phyloP scores from a whole-genome alignment of 2,797 vertebrate genomes.

The Melanotaenia maccullochi region DNA sequence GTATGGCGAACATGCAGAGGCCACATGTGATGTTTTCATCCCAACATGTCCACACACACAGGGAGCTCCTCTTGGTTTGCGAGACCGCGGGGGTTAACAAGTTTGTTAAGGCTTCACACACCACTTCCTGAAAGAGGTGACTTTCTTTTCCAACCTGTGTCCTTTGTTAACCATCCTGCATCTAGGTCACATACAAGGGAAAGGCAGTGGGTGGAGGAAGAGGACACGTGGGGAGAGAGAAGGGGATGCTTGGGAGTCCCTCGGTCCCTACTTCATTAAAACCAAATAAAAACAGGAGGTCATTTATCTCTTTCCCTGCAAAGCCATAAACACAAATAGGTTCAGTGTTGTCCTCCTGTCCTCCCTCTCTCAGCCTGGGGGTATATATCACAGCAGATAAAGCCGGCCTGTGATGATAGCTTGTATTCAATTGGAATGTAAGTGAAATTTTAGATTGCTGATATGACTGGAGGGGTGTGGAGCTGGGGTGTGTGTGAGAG shows the following conservation, averaged over 20 bases:
- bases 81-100: slow-evolving; percentile 49
- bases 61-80: slow-evolving; percentile 25
- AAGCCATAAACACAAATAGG: slow-evolving; percentile 86
- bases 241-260: slow-evolving; percentile 78
- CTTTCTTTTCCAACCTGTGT: slow-evolving; percentile 53
- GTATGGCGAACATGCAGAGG: slow-evolving; percentile 75
- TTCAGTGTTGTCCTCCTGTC: slow-evolving; percentile 47
- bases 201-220: slow-evolving; percentile 38
- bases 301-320: slow-evolving; percentile 84
- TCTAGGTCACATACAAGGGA: slow-evolving; percentile 81
- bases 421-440: slow-evolving; percentile 80
- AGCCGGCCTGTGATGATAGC: slow-evolving; percentile 71
- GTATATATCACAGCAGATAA: slow-evolving; percentile 82
- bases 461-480: slow-evolving; percentile 73
- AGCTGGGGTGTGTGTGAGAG: slow-evolving; percentile 27
- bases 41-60: slow-evolving; percentile 17
- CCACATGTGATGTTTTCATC: slow-evolving; percentile 69
- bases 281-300: slow-evolving; percentile 85
- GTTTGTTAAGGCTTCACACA: slow-evolving; percentile 41
- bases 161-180: slow-evolving; percentile 74
- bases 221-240: slow-evolving; percentile 62
- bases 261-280: slow-evolving; percentile 87
- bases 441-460: slow-evolving; percentile 77
- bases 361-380: slow-evolving; percentile 50
- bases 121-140: slow-evolving; percentile 46